Base-by-base conservation (phyloP, 1,140 invertebrate genomes). In the Lepeophtheirus salmonis region DNA sequence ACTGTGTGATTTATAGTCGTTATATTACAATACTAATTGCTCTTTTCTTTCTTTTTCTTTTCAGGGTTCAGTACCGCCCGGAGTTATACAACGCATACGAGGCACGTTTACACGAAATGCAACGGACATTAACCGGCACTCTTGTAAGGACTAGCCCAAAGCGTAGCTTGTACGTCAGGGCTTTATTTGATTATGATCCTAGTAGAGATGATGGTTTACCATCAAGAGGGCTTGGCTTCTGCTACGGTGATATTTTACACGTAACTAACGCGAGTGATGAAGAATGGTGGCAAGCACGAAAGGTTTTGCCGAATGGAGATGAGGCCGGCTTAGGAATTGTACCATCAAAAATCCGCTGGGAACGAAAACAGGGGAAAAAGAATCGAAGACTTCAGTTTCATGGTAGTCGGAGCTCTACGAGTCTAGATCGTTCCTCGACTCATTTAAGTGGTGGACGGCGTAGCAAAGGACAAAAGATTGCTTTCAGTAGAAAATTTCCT, bases 191-290 rank as follows among this genome's bases (percentile, higher is more conserved):
- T 71, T 97, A 97, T 72, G 94, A 98, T 73, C 59, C 59, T 1
- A 23, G n/a, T 49, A 86, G 89, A 73, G 95, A 98, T 71, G 89
- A 91, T 69, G 92, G 92, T n/a, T 72, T 98, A 65, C 94, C 94
- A 1, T 90, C 87, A 64, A 79, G 90, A 66, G 92, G 94, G 56
- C 74, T 98, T 61, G 82, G 86, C 10, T 98, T 98, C 72, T 78
- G 81, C 64, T 95, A 95, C 69, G 95, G 95, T 10, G 94, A 98
- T 70, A 96, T 98, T 65, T 74, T 98, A 55, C 92, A 98, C 72
- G 92, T 98, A 55, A 94, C 89, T 26, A 98, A 98, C 72, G 91
- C 92, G 51, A 90, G 86, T 63, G 95, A 98, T 72, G 92, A 97
- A 71, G 92, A 97, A 72, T 98, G 94, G 94, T 98, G 94, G 94